Conservation (phyloP, 2,113 vertebrate genomes). For the Pao palembangensis region DNA sequence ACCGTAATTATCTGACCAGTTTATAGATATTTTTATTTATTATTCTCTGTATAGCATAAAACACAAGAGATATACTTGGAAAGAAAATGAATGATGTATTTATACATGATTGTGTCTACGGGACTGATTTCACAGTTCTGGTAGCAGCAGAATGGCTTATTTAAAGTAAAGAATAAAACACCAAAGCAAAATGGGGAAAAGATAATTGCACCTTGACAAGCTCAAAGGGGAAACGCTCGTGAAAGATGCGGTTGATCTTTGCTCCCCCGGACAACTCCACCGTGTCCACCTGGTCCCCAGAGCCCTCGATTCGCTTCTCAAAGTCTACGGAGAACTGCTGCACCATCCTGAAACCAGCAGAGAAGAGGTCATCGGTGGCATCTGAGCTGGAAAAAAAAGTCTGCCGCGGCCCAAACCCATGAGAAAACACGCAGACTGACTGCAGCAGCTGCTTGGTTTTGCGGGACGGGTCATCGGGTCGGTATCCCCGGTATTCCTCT, state of each 20-base stretch:
- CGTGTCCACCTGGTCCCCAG: conserved; percentile 94
- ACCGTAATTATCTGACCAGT: too few relatives aligned
- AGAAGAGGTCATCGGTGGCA: not conserved
- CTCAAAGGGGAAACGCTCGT: conserved; percentile 93
- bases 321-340: conserved; percentile 96
- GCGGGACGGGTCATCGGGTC: conserved; percentile 89
- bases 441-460: conserved; percentile 92
- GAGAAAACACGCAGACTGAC: conserved; percentile 72
- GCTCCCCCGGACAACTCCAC: conserved; percentile 92
- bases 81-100: too few relatives aligned
- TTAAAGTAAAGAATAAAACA: too few relatives aligned
- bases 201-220: conserved; percentile 84
- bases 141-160: too few relatives aligned
- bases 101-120: too few relatives aligned
- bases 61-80: too few relatives aligned
- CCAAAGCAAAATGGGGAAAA: too few relatives aligned
- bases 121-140: too few relatives aligned
- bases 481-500: conserved; percentile 89
- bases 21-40: too few relatives aligned
- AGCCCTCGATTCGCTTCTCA: conserved; percentile 94
- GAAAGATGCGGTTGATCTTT: conserved; percentile 94
- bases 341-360: conserved; percentile 81
- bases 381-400: not conserved
- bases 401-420: conserved; percentile 2
- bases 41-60: too few relatives aligned